A percentile compares a stretch with the other conserved stretches of the same genome.
Evolutionary conservation across 92 coral and sea anemone genomes (phyloP).

Genomic region (Blastomussa wellsi): DNA sequence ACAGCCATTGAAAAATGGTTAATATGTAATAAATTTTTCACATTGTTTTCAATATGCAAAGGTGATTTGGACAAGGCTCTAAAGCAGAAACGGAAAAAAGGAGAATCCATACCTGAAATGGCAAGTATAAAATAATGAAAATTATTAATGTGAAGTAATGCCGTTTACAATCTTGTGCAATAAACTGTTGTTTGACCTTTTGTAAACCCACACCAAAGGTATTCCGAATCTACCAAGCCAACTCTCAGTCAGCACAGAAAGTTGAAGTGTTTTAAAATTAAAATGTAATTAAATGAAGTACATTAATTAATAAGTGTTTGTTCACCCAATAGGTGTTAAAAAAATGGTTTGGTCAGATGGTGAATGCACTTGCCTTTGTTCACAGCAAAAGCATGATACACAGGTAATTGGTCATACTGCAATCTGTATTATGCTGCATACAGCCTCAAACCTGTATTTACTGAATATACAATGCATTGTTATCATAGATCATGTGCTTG

Average conservation of each 20-base stretch:
- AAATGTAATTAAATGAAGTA: too few relatives aligned
- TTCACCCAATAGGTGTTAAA: constrained; percentile 64
- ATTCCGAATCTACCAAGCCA: too few relatives aligned
- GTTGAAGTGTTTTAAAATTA: too few relatives aligned
- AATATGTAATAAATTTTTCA: not conserved
- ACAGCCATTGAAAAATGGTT: too few relatives aligned
- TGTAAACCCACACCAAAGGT: too few relatives aligned
- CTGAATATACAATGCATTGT: too few relatives aligned
- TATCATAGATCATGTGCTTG: too few relatives aligned
- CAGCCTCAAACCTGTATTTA: too few relatives aligned
- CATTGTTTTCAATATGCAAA: not conserved
- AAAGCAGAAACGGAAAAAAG: constrained; percentile 81
- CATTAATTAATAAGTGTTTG: not conserved
- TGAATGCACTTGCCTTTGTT: constrained; percentile 86
- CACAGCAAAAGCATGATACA: constrained; percentile 93
- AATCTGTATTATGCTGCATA: not conserved
- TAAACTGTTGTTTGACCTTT: too few relatives aligned
- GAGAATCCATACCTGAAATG: constrained; percentile 81
- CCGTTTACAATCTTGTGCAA: too few relatives aligned
- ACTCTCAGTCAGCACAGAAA: not conserved
- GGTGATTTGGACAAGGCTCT: constrained; percentile 93
- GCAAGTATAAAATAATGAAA: constrained; percentile 34
- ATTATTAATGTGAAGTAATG: not conserved
- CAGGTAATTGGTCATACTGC: constrained; percentile 56
- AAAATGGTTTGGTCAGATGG: constrained; percentile 99